phyloP scores from a whole-genome alignment of 2,888 invertebrate species.

The Pasiphila rectangulata region DNA sequence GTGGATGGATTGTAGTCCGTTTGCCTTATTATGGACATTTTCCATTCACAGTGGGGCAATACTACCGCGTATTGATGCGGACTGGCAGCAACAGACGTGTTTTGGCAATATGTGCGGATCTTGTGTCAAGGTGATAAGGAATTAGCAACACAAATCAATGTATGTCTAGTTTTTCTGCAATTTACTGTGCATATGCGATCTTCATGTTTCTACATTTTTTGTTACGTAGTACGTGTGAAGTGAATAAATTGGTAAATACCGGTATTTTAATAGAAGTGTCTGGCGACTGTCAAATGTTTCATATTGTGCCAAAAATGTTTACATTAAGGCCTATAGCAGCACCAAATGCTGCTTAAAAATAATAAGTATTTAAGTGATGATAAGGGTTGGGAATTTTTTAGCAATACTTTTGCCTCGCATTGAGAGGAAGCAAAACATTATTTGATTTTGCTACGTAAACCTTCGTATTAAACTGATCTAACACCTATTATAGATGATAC shows the following conservation, averaged over 20 bases:
- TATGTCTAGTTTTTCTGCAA: constrained; percentile 37
- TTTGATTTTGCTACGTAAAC: too few relatives aligned
- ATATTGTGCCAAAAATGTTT: too few relatives aligned
- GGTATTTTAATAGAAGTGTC: too few relatives aligned
- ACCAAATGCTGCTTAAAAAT: too few relatives aligned
- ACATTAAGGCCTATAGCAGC: too few relatives aligned
- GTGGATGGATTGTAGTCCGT: constrained; percentile 75
- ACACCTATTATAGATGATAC: too few relatives aligned
- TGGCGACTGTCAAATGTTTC: too few relatives aligned
- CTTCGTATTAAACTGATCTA: too few relatives aligned
- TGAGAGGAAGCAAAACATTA: too few relatives aligned
- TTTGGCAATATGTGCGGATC: constrained; percentile 48
- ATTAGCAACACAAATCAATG: constrained; percentile 56
- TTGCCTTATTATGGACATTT: constrained; percentile 73
- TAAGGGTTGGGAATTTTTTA: too few relatives aligned
- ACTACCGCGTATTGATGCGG: constrained; percentile 31
- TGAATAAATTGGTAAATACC: constrained; percentile 8
- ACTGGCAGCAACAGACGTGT: constrained; percentile 25
- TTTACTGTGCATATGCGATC: constrained; percentile 26
- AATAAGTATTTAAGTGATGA: too few relatives aligned
- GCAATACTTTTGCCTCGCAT: too few relatives aligned
- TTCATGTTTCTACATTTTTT: constrained; percentile 30
- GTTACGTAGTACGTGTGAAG: constrained; percentile 28
- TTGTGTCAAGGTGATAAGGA: constrained; percentile 55
- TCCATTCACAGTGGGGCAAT: constrained; percentile 74